A percentile compares a stretch with the other conserved stretches of the same genome.
Conservation (phyloP, 2,113 vertebrate genomes). For the Thalassarche chlororhynchos region DNA sequence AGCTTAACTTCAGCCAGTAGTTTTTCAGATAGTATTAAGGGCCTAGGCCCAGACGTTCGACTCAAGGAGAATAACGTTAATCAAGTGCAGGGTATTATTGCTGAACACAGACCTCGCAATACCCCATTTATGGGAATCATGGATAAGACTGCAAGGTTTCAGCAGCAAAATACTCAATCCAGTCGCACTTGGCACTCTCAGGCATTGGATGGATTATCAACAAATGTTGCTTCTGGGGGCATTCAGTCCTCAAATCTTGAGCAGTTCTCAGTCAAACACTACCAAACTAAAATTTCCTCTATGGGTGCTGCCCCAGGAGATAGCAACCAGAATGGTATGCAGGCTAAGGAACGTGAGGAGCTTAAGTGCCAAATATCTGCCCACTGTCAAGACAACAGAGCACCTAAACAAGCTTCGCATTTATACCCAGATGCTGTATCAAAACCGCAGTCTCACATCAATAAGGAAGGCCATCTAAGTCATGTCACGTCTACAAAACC, state of each 20-base stretch:
- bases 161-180: conserved; percentile 72
- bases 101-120: conserved; percentile 86
- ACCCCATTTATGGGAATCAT: conserved; percentile 94
- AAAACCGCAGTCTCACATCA: conserved; percentile 73
- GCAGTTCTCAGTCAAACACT: conserved; percentile 75
- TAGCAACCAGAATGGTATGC: conserved; percentile 81
- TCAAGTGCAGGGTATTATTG: conserved; percentile 63
- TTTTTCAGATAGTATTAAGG: conserved; percentile 84
- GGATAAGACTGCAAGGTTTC: conserved; percentile 92
- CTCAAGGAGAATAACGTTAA: conserved; percentile 78
- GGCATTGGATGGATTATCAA: conserved; percentile 71
- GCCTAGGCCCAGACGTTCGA: conserved; percentile 83
- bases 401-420: conserved; percentile 74
- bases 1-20: conserved; percentile 87
- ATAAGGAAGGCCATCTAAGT: conserved; percentile 80
- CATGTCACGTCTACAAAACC: conserved; percentile 87
- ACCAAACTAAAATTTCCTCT: conserved; percentile 76
- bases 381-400: conserved; percentile 82
- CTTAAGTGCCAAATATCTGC: conserved; percentile 77
- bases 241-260: conserved; percentile 77
- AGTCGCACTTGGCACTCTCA: conserved; percentile 84
- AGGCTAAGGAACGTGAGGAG: conserved; percentile 79
- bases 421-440: conserved; percentile 76
- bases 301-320: conserved; percentile 54
- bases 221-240: conserved; percentile 57